phyloP scores from a whole-genome alignment of 2,113 vertebrate species.

The Gorsachius goisagi region DNA sequence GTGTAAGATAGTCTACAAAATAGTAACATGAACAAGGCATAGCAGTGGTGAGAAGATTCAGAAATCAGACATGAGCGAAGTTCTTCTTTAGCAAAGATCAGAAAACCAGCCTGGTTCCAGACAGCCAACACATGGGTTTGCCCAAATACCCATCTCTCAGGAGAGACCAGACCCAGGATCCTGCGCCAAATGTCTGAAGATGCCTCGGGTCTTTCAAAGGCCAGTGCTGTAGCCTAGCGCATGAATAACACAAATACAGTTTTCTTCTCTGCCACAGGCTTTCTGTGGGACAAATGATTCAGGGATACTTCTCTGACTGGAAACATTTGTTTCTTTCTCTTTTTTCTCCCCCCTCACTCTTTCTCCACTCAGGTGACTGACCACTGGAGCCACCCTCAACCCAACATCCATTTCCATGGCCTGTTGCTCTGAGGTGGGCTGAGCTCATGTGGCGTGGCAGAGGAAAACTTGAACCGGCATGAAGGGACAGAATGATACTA shows the following conservation, averaged over 20 bases:
- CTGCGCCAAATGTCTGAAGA: accelerated
- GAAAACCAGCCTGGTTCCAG: background rate
- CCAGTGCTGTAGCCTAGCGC: too few relatives aligned
- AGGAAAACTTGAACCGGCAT: accelerated
- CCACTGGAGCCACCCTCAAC: background rate
- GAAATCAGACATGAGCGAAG: background rate
- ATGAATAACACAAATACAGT: background rate
- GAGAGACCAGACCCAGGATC: background rate
- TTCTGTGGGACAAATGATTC: background rate
- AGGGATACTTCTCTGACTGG: background rate
- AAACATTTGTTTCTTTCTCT: background rate
- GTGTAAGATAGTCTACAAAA: background rate
- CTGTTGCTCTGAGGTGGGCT: accelerated
- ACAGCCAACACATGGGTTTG: background rate
- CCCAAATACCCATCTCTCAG: background rate
- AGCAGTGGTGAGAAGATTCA: background rate
- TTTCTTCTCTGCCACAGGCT: background rate
- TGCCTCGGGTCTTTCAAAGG: background rate
- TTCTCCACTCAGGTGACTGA: accelerated
- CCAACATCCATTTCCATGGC: accelerated
- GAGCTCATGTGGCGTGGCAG: accelerated
- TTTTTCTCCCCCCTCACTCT: accelerated
- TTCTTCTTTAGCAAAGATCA: background rate
- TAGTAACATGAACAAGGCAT: background rate
- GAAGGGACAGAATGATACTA: accelerated